phyloP scores from a whole-genome alignment of 2,888 invertebrate species.

The Epistrophe eligans region DNA sequence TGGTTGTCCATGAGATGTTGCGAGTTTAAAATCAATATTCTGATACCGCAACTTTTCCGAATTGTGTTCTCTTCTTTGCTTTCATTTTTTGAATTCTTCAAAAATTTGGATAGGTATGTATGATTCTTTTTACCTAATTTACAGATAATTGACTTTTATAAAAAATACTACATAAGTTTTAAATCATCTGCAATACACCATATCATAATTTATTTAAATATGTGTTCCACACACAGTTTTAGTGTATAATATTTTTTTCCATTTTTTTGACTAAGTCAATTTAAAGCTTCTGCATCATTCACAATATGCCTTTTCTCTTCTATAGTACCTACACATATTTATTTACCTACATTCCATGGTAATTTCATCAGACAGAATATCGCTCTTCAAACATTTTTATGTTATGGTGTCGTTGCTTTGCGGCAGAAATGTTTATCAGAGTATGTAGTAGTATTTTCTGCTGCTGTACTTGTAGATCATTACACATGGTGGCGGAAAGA shows the following conservation, averaged over 20 bases:
- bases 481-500: constrained; percentile 59
- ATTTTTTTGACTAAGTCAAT: constrained; percentile 20
- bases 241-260: background rate
- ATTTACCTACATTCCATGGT: constrained; percentile 63
- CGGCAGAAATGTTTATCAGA: constrained; percentile 41
- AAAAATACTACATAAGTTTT: background rate
- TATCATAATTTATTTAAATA: background rate
- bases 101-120: too few species aligned
- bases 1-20: too few species aligned
- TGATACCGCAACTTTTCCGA: too few species aligned
- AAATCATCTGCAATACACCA: constrained; percentile 9
- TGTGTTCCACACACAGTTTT: background rate
- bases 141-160: background rate
- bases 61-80: too few species aligned
- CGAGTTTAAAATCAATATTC: too few species aligned
- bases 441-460: too few species aligned
- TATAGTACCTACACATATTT: background rate
- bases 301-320: background rate
- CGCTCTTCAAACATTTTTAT: constrained; percentile 68
- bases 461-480: constrained; percentile 57
- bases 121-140: too few species aligned
- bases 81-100: too few species aligned
- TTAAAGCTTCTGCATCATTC: constrained; percentile 33
- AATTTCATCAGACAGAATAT: constrained; percentile 67
- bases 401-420: constrained; percentile 67